A percentile compares a stretch with the other conserved stretches of the same genome.
Conservation (phyloP, 2,888 invertebrate genomes). For the Blomia tropicalis region DNA sequence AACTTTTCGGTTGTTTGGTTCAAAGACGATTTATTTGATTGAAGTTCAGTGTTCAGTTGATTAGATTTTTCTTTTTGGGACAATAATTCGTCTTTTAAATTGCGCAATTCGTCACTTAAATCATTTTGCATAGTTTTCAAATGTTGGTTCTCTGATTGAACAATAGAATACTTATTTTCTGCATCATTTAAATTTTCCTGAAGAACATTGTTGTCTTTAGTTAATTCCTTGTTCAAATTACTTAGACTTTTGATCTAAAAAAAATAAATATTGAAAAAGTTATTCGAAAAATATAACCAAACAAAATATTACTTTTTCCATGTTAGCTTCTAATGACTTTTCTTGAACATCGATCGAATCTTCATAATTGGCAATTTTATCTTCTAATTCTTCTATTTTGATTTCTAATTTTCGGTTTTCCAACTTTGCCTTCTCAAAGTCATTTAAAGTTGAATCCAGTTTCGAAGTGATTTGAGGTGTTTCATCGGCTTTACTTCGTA, state of each 20-base stretch:
- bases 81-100: constrained; percentile 14
- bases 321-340: background rate
- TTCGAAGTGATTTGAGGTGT: background rate
- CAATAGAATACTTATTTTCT: constrained; percentile 8
- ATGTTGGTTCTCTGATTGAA: constrained; percentile 11
- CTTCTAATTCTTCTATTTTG: constrained; percentile 19
- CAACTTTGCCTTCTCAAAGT: constrained; percentile 8
- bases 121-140: constrained; percentile 4
- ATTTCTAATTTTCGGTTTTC: constrained; percentile 14
- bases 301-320: constrained; percentile 12
- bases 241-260: background rate
- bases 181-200: constrained; percentile 15
- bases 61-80: background rate
- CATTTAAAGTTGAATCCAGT: background rate
- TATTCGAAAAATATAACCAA: background rate
- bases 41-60: background rate
- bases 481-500: background rate
- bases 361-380: constrained; percentile 3
- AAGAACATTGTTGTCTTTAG: constrained; percentile 4
- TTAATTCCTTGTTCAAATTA: constrained; percentile 8
- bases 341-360: background rate
- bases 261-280: background rate
- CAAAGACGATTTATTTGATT: background rate
- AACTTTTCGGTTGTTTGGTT: background rate
- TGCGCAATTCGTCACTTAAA: background rate